Evolutionary conservation across 2,888 invertebrate species (phyloP).

Genomic region (Cheilosia pagana): DNA sequence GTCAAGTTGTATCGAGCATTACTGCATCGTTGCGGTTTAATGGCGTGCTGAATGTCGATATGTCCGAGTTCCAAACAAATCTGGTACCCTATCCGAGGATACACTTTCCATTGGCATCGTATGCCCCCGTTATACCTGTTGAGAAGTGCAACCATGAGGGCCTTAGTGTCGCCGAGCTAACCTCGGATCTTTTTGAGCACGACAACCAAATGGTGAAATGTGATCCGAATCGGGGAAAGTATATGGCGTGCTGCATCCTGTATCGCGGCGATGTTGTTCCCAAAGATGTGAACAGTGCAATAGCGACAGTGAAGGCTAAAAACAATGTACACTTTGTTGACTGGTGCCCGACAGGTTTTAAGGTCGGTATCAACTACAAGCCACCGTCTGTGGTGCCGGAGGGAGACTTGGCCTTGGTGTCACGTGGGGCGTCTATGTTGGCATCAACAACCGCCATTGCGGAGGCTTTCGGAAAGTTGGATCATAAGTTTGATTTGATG

Average conservation of each 20-base stretch:
- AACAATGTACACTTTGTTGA: slow-evolving; percentile 92
- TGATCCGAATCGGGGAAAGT: slow-evolving; percentile 90
- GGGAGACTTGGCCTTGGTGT: slow-evolving; percentile 90
- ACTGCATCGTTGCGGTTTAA: slow-evolving; percentile 93
- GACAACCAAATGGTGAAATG: slow-evolving; percentile 94
- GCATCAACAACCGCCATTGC: slow-evolving; percentile 94
- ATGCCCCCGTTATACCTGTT: slow-evolving; percentile 89
- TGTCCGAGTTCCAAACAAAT: slow-evolving; percentile 94
- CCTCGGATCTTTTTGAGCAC: slow-evolving; percentile 93
- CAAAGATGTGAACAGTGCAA: slow-evolving; percentile 92
- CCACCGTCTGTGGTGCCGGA: slow-evolving; percentile 89
- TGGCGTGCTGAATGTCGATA: slow-evolving; percentile 93
- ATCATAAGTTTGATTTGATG: slow-evolving; percentile 97
- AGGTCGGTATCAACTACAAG: slow-evolving; percentile 91
- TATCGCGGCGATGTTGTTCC: slow-evolving; percentile 94
- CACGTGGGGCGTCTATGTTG: slow-evolving; percentile 93
- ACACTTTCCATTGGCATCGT: slow-evolving; percentile 91
- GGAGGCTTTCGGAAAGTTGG: slow-evolving; percentile 93
- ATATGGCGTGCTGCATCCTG: slow-evolving; percentile 93
- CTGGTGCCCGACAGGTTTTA: slow-evolving; percentile 96
- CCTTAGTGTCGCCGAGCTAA: slow-evolving; percentile 91
- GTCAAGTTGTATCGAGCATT: slow-evolving; percentile 90
- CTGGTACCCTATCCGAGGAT: slow-evolving; percentile 94
- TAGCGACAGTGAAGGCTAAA: slow-evolving; percentile 89
- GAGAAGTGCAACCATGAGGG: slow-evolving; percentile 90